Evolutionary conservation across 2,888 invertebrate species (phyloP), one percentile per base, ranked within the genome.

Genomic region (Caenorhabditis japonica): DNA sequence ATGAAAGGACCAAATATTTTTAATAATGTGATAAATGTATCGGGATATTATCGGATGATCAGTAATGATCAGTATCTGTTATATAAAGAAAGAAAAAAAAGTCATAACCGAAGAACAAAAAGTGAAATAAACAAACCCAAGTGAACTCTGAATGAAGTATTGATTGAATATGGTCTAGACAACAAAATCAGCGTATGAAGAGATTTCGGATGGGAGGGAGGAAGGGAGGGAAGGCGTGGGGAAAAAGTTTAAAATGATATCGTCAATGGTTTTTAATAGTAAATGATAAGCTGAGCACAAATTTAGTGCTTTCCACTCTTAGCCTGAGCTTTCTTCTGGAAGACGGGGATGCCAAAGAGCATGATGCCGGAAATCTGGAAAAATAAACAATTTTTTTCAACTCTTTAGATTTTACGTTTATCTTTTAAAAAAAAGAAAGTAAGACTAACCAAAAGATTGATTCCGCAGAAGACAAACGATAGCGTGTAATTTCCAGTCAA

Each of bases 401-500:
- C n/a, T 3, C 43, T 15, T 46, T 15, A 23, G 10, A 36, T 7
- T 3, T n/a, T 23, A 13, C 21, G 27, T 36, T 33, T 43, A 19
- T n/a, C 4, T 8, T 1, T 21, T 21, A 27, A 23, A 7, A 8
- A 19, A 49, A 27, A 12, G 12, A 8, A 44, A 25, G 23, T 33
- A 2, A 13, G n/a, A 66, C 81, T 78, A 36, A 83, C 73, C 71
- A 86, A 73, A 33, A 86, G 77, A 34, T 86, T 85, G 68, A 84
- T 77, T 41, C 97, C 97, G 19, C 95, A 94, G 70, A 95, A 90
- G 83, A 92, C 91, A 89, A 97, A 99, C 0, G 93, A 94, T 15
- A 93, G 92, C 84, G 93, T 91, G 90, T 95, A 96, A 15, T 93
- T 93, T 2, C 59, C 72, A 5, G 92, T 90, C 13, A 90, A 89